Evolutionary conservation across 2,797 vertebrate species (phyloP).

Genomic region (Sternarchorhynchus goeldii): DNA sequence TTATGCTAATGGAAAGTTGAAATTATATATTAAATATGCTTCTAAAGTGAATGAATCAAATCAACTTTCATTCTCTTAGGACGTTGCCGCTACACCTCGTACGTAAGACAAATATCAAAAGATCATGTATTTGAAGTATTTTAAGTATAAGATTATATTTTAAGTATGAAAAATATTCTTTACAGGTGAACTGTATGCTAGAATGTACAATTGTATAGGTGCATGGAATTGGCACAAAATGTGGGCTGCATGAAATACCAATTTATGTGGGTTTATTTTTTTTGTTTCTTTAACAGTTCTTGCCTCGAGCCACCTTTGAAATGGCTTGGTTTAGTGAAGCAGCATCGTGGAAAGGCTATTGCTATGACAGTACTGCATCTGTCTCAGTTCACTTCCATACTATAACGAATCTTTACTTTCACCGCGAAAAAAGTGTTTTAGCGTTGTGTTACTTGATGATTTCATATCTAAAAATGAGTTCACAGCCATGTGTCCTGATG

Average conservation of each 20-base stretch:
- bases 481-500: not conserved
- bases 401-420: not conserved
- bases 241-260: conserved; percentile 29
- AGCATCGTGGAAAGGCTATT: not conserved
- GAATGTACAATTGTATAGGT: conserved; percentile 35
- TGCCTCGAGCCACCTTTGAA: not conserved
- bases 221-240: conserved; percentile 37
- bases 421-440: not conserved
- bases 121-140: conserved; percentile 50
- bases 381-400: not conserved
- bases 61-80: not conserved
- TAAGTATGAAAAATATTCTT: conserved; percentile 46
- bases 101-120: conserved; percentile 51
- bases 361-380: not conserved
- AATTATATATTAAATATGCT: not conserved
- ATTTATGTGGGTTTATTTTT: not conserved
- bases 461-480: conserved; percentile 8
- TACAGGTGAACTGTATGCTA: conserved; percentile 42
- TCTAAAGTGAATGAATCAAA: not conserved
- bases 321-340: not conserved
- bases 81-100: conserved; percentile 24
- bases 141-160: conserved; percentile 47
- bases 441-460: not conserved
- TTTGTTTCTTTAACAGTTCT: not conserved
- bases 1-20: not conserved